Evolutionary conservation across 2,888 invertebrate species (phyloP), one percentile per base, ranked within the genome.

Genomic region (Cataglyphis livida): DNA sequence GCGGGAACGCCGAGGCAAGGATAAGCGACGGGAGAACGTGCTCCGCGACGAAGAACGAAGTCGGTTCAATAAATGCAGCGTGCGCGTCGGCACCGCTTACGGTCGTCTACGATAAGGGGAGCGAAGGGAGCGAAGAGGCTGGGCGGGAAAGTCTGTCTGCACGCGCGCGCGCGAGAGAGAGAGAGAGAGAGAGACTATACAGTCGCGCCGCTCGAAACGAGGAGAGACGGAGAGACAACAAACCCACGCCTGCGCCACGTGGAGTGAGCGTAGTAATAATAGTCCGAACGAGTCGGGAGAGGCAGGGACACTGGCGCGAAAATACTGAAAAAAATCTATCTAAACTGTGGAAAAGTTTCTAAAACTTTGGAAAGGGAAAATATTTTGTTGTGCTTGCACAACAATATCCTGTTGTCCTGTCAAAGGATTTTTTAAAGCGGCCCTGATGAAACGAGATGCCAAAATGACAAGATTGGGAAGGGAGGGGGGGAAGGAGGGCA

Each of bases 171-270:
- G 65, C 9, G 44, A 51, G 62, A 48, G 44, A 10, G 9, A n/a
- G 18, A 41, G 61, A 28, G 48, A 76, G 32, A n/a, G 18, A 41
- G 61, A 28, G 48, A 76, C 21, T 7, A 28, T 18, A 57, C 18
- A 25, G 15, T 18, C 21, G 32, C 48, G 38, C 41, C 28, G n/a
- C 9, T 21, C 18, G 25, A n/a, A 35, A 54, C 38, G 88, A 89
- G 87, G 87, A 21, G 87, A 87, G 90, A 91, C 73, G 79, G 89
- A 91, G 87, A 75, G 89, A 91, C 88, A 91, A 92, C 92, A 92
- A 91, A 91, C 91, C 90, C 92, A 92, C 92, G 92, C 92, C 91
- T 92, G 92, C 92, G 92, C 91, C 92, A 92, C 92, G 92, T 92
- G 92, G 87, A 66, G 62, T 64, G 81, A 44, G 66, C 85, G 89